phyloP scores from a whole-genome alignment of 2,888 invertebrate species.

The Orchestes rusci region DNA sequence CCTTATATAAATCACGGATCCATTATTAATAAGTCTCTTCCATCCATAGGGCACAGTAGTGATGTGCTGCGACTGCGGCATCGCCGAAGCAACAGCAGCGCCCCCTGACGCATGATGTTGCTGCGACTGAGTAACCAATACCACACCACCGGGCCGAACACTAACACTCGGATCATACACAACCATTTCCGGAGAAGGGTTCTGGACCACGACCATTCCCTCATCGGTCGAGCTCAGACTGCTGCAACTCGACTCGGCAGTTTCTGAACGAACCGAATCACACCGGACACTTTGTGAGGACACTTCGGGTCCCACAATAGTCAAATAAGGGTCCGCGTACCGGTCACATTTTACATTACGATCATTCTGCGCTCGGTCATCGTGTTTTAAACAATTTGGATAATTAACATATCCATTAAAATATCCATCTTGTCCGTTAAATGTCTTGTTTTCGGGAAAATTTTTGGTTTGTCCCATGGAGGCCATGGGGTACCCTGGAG shows the following conservation, averaged over 20 bases:
- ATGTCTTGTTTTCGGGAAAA: conserved; percentile 18
- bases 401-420: conserved; percentile 32
- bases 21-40: conserved; percentile 66
- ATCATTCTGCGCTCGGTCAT: conserved; percentile 32
- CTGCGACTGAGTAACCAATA: conserved; percentile 37
- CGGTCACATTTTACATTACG: conserved; percentile 36
- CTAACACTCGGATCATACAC: conserved; percentile 45
- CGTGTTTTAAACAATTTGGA: conserved; percentile 32
- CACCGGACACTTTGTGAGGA: conserved; percentile 42
- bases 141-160: conserved; percentile 40
- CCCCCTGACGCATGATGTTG: conserved; percentile 15
- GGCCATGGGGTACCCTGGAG: conserved; percentile 40
- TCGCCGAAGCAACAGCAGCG: conserved; percentile 14
- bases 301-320: conserved; percentile 41
- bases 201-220: conserved; percentile 35
- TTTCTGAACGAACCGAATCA: conserved; percentile 53
- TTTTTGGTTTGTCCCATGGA: conserved; percentile 31
- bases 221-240: conserved; percentile 47
- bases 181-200: conserved; percentile 38
- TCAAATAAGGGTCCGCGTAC: conserved; percentile 32
- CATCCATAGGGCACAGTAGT: conserved; percentile 66
- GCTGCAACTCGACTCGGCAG: conserved; percentile 52
- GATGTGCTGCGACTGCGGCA: conserved; percentile 24
- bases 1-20: conserved; percentile 72
- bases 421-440: conserved; percentile 28